Conservation (phyloP, 2,113 vertebrate genomes). For the Muntiacus muntjak region DNA sequence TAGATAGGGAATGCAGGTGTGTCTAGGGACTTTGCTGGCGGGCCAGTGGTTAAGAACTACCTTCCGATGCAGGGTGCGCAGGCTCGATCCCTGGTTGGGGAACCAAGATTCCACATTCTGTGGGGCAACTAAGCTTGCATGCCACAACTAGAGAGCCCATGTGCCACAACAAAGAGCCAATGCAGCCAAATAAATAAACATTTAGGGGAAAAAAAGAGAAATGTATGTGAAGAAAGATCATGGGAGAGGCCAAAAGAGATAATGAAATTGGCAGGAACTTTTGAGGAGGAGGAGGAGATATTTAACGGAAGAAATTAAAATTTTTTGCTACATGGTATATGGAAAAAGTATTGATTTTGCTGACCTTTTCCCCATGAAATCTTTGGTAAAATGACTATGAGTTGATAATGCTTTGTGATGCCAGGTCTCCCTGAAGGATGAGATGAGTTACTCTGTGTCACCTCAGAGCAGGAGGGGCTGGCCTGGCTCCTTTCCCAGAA, state of each 20-base stretch:
- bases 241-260: neutral
- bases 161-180: neutral
- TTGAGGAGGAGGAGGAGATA: neutral
- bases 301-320: neutral
- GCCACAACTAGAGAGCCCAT: neutral
- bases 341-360: neutral
- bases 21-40: neutral
- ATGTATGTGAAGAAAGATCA: neutral
- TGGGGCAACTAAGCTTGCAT: neutral
- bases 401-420: neutral
- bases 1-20: neutral
- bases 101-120: neutral
- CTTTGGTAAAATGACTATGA: neutral
- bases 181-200: neutral
- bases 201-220: neutral
- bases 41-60: neutral
- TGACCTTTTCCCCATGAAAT: neutral
- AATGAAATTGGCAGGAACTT: neutral
- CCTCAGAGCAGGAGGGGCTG: neutral
- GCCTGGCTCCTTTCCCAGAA: neutral
- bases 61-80: neutral
- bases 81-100: neutral
- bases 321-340: neutral
- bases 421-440: neutral
- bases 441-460: neutral